phyloP scores from a whole-genome alignment of 2,113 vertebrate genomes.

The Chascanopsetta lugubris region DNA sequence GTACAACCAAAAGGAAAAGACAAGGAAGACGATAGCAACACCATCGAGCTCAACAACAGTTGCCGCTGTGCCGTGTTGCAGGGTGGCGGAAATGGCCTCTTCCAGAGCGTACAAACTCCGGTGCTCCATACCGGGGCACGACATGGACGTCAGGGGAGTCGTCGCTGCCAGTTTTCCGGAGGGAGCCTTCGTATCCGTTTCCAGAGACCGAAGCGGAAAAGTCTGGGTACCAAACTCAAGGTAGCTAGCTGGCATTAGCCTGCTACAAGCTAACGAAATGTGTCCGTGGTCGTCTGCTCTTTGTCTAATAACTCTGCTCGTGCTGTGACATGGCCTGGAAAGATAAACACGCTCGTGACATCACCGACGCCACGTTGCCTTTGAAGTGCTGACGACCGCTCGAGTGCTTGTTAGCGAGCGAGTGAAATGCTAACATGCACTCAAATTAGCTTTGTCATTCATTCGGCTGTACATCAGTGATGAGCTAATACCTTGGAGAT shows the following conservation, averaged over 20 bases:
- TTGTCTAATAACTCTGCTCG: too few relatives aligned
- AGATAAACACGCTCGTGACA: too few relatives aligned
- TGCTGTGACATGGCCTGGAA: too few relatives aligned
- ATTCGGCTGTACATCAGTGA: slow-evolving; percentile 21
- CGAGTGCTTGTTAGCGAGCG: slow-evolving; percentile 18
- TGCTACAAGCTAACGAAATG: slow-evolving; percentile 20
- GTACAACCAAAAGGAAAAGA: too few relatives aligned
- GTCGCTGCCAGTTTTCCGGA: slow-evolving; percentile 80
- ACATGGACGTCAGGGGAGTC: slow-evolving; percentile 93
- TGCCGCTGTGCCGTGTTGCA: slow-evolving; percentile 15
- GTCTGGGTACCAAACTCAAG: slow-evolving; percentile 92
- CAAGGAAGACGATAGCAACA: too few relatives aligned
- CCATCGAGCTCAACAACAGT: too few relatives aligned
- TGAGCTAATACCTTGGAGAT: background rate
- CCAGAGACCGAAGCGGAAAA: slow-evolving; percentile 92
- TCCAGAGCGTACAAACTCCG: slow-evolving; percentile 86
- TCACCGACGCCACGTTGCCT: too few relatives aligned
- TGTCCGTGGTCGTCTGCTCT: background rate
- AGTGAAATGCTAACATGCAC: slow-evolving; percentile 30
- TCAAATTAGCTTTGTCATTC: slow-evolving; percentile 78
- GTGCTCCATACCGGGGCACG: slow-evolving; percentile 90
- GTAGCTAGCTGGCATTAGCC: slow-evolving; percentile 75
- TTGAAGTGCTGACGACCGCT: too few relatives aligned
- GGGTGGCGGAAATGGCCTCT: slow-evolving; percentile 70
- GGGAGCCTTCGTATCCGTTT: slow-evolving; percentile 92